Base-by-base conservation (phyloP, 2,888 invertebrate genomes). In the Drosophila birchii region DNA sequence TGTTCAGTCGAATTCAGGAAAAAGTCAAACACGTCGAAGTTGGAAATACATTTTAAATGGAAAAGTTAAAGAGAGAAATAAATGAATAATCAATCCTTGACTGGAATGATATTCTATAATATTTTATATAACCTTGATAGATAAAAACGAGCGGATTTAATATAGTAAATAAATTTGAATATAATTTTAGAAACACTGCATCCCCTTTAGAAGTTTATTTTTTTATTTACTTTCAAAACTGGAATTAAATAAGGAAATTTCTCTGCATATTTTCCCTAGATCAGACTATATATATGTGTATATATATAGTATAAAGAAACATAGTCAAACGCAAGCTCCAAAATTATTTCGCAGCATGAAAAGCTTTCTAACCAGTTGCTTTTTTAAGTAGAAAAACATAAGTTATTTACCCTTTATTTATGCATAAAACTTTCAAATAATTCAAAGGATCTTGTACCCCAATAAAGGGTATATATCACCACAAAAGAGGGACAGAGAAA, bases 41-140 rank as follows among this genome's bases (percentile, higher is more conserved):
- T 43, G 9, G 14, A 29, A 71, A 80, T 80, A 84, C 81, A 34
- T 84, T 80, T 54, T 39, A 43, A 64, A 38, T 66, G 39, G 32
- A 5, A 47, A 14, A 45, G 16, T 23, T 1, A 44, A 8, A 23
- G 16, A 7, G 7, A 23, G n/a, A 26, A 45, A 16, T 16, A 26
- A 26, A n/a, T 16, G 3, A 26, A 47, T 18, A 47, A 12, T 29
- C 1, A n/a, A 3, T 29, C 1, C 2, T 6, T 29, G 3, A 5
- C 3, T n/a, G 1, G 3, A 4, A 16, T 44, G 0, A 6, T 2
- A 4, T 4, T 14, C 5, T 20, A 14, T 20, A 23, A 20, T 3
- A 20, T 14, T 20, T 0, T 14, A 44, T 20, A 1, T 11, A 18
- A 3, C 6, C 2, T 4, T 5, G 11, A 18, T 18, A 11, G 1